Conservation (phyloP, 1,140 invertebrate species). For the Ericerus pela region DNA sequence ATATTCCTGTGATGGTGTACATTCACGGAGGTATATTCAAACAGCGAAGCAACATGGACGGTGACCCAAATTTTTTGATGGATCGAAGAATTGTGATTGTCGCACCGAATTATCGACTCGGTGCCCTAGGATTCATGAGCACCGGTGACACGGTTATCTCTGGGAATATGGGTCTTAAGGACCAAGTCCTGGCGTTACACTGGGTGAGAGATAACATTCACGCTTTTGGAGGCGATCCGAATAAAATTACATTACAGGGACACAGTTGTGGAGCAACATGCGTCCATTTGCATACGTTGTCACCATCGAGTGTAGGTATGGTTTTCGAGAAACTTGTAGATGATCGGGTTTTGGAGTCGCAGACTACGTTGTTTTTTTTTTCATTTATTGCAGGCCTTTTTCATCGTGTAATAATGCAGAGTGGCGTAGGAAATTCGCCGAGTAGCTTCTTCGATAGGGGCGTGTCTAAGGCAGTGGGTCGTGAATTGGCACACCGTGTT, state of each 20-base stretch:
- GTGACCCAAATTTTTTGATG: conserved; percentile 44
- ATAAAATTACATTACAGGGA: neutral
- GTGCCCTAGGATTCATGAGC: conserved; percentile 35
- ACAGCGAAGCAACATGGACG: conserved; percentile 34
- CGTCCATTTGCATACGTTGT: neutral
- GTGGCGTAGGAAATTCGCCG: neutral
- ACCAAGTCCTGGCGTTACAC: neutral
- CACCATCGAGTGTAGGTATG: neutral
- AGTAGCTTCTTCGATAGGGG: neutral
- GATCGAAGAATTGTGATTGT: conserved; percentile 49
- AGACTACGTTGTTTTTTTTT: neutral
- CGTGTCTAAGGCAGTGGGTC: neutral
- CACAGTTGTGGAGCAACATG: neutral
- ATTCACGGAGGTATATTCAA: conserved; percentile 48
- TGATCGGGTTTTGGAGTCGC: neutral
- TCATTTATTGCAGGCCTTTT: neutral
- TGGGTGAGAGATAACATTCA: neutral
- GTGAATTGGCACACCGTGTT: neutral
- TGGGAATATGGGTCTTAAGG: neutral
- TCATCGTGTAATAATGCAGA: neutral
- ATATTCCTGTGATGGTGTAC: conserved; percentile 45
- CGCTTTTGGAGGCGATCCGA: neutral
- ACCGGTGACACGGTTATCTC: neutral
- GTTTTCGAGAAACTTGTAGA: neutral
- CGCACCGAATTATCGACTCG: conserved; percentile 50